These are phyloP conservation scores for Drosophila asahinai DNA, from an alignment of 1,140 invertebrate genomes.

Conservation along the genomic window DNA sequence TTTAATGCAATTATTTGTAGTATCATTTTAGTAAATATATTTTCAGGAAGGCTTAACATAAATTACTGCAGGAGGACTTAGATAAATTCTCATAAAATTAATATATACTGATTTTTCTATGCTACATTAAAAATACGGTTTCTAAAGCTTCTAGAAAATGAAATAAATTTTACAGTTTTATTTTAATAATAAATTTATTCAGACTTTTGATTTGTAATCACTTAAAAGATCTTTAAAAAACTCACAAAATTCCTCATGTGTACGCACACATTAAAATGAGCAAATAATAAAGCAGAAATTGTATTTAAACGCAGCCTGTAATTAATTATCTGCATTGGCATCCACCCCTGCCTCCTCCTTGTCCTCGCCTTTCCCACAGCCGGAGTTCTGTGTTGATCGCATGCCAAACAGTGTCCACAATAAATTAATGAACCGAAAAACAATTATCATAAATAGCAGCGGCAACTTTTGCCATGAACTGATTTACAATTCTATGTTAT, in stretches of 20 bases:
- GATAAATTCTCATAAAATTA: not conserved
- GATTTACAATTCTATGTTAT: conserved; percentile 50
- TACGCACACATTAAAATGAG: conserved; percentile 16
- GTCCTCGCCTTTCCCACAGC: not conserved
- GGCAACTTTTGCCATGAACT: conserved; percentile 70
- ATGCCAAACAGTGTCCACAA: conserved; percentile 62
- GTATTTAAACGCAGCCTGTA: conserved; percentile 68
- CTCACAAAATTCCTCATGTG: conserved; percentile 5
- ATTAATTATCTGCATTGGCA: conserved; percentile 72
- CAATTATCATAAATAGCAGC: conserved; percentile 72
- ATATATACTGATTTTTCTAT: not conserved
- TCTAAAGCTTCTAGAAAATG: not conserved
- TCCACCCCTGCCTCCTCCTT: not conserved
- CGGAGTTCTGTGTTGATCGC: conserved; percentile 47
- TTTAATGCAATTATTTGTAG: too few relatives aligned
- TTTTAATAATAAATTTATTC: too few relatives aligned
- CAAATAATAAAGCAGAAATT: conserved; percentile 64
- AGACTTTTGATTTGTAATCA: too few relatives aligned
- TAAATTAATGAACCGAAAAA: conserved; percentile 78
- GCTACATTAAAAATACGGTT: not conserved
- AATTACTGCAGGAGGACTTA: not conserved
- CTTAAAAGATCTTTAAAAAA: not conserved
- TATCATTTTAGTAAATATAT: too few relatives aligned
- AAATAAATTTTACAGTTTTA: too few relatives aligned
- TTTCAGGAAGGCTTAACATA: too few relatives aligned